Percentiles rank a stretch among this genome's conserved stretches.
Conservation (phyloP, 2,797 vertebrate genomes). For the Rhinogobio ventralis region DNA sequence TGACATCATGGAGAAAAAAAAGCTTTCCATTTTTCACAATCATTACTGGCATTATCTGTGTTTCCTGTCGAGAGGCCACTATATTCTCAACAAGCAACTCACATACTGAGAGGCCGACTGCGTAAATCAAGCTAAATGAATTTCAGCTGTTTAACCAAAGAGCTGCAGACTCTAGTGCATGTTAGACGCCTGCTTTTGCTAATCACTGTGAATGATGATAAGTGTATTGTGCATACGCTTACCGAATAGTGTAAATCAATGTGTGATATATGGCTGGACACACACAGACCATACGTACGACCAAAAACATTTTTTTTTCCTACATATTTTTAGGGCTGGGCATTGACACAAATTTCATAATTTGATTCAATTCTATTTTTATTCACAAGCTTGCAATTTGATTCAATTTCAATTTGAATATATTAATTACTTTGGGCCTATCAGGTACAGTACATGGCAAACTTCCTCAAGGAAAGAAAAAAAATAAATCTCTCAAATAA, state of each 20-base stretch:
- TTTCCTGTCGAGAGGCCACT: slow-evolving; percentile 56
- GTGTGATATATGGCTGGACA: not conserved
- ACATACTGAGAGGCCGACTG: slow-evolving; percentile 17
- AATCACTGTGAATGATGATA: slow-evolving; percentile 29
- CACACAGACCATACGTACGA: not conserved
- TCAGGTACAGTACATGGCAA: not conserved
- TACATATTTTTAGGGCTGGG: too few relatives aligned
- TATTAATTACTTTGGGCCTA: not conserved
- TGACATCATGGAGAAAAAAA: slow-evolving; percentile 64
- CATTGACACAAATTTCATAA: not conserved
- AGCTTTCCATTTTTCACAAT: slow-evolving; percentile 64
- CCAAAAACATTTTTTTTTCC: too few relatives aligned
- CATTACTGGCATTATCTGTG: slow-evolving; percentile 57
- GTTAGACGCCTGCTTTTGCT: not conserved
- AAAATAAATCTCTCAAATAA: not conserved
- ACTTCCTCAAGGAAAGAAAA: not conserved
- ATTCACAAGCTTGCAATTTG: not conserved
- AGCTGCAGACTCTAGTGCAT: slow-evolving; percentile 6
- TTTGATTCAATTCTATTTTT: not conserved
- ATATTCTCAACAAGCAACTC: slow-evolving; percentile 57
- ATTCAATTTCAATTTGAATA: not conserved
- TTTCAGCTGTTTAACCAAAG: slow-evolving; percentile 49
- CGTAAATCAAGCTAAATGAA: slow-evolving; percentile 47
- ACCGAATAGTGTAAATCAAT: not conserved
- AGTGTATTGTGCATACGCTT: not conserved